Conservation (phyloP, 2,888 invertebrate genomes). For the Hypolimnas misippus region DNA sequence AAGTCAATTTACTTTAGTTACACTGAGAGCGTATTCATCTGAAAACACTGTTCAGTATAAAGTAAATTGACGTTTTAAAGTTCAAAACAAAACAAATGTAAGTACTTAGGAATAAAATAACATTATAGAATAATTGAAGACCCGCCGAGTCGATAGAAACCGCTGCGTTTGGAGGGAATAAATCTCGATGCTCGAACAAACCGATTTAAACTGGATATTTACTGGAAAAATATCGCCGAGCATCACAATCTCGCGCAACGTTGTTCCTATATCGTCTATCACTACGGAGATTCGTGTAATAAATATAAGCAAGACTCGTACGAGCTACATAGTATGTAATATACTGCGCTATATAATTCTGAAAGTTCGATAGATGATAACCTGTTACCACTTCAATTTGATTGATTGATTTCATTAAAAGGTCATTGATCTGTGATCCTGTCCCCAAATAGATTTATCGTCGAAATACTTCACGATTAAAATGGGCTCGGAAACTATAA, state of each 20-base stretch:
- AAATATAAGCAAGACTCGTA: background rate
- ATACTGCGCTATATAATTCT: background rate
- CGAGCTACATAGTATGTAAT: background rate
- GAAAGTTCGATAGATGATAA: slow-evolving; percentile 3
- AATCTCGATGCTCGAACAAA: slow-evolving; percentile 13
- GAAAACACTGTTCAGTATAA: too few relatives aligned
- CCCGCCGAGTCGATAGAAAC: slow-evolving; percentile 17
- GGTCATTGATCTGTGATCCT: background rate
- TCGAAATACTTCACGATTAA: too few relatives aligned
- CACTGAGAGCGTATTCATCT: too few relatives aligned
- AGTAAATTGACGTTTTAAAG: background rate
- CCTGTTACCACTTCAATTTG: slow-evolving; percentile 25
- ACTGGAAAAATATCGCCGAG: background rate
- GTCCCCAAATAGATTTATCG: slow-evolving; percentile 20
- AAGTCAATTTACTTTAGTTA: too few relatives aligned
- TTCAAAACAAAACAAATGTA: background rate
- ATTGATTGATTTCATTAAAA: slow-evolving; percentile 39
- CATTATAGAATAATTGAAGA: slow-evolving; percentile 15
- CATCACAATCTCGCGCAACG: background rate
- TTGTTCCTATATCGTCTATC: background rate
- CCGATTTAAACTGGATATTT: background rate
- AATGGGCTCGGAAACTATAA: too few relatives aligned
- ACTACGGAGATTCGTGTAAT: background rate
- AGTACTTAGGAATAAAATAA: background rate
- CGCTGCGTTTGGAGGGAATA: slow-evolving; percentile 25